A percentile compares a stretch with the other conserved stretches of the same genome.
Conservation (phyloP, 2,888 invertebrate species). For the Tetragnatha montana region DNA sequence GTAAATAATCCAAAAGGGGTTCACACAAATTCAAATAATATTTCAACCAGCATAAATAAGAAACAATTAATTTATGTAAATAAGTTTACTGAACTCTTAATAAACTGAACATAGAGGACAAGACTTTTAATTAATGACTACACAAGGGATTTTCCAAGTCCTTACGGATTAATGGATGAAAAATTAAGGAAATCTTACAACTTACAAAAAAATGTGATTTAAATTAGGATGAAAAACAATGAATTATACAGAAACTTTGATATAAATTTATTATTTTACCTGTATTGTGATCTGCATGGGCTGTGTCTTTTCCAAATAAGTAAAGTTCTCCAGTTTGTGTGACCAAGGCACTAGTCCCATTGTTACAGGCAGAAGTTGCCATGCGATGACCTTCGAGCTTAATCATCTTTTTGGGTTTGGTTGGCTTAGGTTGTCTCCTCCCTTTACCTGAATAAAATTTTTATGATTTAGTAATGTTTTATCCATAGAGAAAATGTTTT, state of each 20-base stretch:
- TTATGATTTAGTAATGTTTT: not conserved
- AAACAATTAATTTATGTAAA: not conserved
- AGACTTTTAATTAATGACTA: too few species aligned
- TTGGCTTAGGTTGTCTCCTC: slow-evolving; percentile 89
- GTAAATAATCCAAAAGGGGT: not conserved
- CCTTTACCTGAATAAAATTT: slow-evolving; percentile 74
- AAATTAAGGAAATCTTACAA: too few species aligned
- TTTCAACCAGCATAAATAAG: not conserved
- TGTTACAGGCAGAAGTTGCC: slow-evolving; percentile 91
- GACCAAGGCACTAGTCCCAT: slow-evolving; percentile 94
- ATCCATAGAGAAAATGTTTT: too few species aligned
- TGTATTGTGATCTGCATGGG: slow-evolving; percentile 85
- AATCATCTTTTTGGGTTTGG: slow-evolving; percentile 93
- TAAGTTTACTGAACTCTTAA: not conserved
- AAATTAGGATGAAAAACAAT: not conserved
- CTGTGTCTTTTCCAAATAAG: slow-evolving; percentile 93
- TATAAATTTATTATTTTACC: slow-evolving; percentile 76
- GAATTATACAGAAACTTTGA: not conserved
- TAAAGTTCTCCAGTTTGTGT: slow-evolving; percentile 91
- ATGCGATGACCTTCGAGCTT: slow-evolving; percentile 91
- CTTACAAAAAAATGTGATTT: too few species aligned
- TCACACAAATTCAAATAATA: not conserved
- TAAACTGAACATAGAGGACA: too few species aligned
- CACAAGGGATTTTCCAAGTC: too few species aligned
- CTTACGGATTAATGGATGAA: too few species aligned